A percentile compares a stretch with the other conserved stretches of the same genome.
Evolutionary conservation across 2,888 invertebrate species (phyloP).

Genomic region (Lasioglossum lativentre): DNA sequence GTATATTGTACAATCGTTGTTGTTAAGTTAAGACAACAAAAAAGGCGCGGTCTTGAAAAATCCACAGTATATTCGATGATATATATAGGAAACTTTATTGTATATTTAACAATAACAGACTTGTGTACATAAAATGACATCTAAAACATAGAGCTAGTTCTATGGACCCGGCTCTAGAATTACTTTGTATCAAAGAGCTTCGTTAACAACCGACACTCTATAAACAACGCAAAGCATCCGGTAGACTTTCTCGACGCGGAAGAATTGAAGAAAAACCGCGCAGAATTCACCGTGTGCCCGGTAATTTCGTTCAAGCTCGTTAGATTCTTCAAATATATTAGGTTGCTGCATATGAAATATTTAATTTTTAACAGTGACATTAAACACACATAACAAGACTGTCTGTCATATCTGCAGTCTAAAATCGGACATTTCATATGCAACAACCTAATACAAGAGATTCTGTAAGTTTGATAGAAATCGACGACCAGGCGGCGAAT

Average conservation of each 20-base stretch:
- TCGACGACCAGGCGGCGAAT: not conserved
- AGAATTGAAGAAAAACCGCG: not conserved
- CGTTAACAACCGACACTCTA: conserved; percentile 25
- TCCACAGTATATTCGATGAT: conserved; percentile 49
- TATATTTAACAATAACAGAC: conserved; percentile 62
- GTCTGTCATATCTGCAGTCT: too few relatives aligned
- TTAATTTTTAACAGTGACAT: not conserved
- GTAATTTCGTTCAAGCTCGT: not conserved
- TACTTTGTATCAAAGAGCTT: conserved; percentile 47
- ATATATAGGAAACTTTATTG: conserved; percentile 67
- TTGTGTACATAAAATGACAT: conserved; percentile 53
- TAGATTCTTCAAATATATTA: not conserved
- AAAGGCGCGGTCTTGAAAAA: conserved; percentile 45
- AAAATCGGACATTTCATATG: not conserved
- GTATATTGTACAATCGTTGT: not conserved
- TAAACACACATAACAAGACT: too few relatives aligned
- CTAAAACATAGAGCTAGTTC: conserved; percentile 51
- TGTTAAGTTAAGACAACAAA: not conserved
- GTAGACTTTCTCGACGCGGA: conserved; percentile 26
- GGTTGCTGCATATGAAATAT: not conserved
- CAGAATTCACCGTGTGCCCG: not conserved
- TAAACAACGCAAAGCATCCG: conserved; percentile 21
- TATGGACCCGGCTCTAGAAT: conserved; percentile 13
- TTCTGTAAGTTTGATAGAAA: not conserved
- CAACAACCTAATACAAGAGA: not conserved